A percentile compares a stretch with the other conserved stretches of the same genome.
Conservation (phyloP, 2,113 vertebrate genomes). For the Cygnus atratus region DNA sequence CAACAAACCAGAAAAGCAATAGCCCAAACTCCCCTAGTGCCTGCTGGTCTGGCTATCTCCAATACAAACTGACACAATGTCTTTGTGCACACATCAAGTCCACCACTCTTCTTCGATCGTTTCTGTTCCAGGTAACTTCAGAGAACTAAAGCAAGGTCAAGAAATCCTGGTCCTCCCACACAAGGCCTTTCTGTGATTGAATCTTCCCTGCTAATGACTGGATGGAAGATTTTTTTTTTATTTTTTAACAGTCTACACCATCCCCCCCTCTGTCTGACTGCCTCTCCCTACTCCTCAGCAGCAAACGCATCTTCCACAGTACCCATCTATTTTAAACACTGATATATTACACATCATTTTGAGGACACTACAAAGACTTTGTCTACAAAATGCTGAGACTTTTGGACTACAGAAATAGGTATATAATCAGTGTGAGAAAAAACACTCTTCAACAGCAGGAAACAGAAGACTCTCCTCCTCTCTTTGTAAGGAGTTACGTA, state of each 20-base stretch:
- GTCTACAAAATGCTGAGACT: not conserved
- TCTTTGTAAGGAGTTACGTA: not conserved
- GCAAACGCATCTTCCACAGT: not conserved
- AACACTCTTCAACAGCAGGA: not conserved
- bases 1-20: not conserved
- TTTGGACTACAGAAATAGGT: not conserved
- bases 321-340: not conserved
- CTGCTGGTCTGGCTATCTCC: not conserved
- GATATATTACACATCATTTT: not conserved
- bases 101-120: not conserved
- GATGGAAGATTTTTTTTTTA: not conserved
- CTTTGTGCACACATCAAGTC: not conserved
- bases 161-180: not conserved
- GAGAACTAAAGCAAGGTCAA: not conserved
- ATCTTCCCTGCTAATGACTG: not conserved
- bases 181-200: not conserved
- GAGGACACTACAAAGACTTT: not conserved
- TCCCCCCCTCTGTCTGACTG: not conserved
- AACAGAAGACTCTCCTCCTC: not conserved
- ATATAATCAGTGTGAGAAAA: not conserved
- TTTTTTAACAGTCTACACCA: not conserved
- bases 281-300: not conserved
- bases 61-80: not conserved
- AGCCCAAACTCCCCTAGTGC: not conserved
- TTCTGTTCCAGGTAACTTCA: not conserved